Evolutionary conservation across 2,797 vertebrate genomes (phyloP), one percentile per base, ranked within the genome.

Genomic region (Melanotaenia boesemani): DNA sequence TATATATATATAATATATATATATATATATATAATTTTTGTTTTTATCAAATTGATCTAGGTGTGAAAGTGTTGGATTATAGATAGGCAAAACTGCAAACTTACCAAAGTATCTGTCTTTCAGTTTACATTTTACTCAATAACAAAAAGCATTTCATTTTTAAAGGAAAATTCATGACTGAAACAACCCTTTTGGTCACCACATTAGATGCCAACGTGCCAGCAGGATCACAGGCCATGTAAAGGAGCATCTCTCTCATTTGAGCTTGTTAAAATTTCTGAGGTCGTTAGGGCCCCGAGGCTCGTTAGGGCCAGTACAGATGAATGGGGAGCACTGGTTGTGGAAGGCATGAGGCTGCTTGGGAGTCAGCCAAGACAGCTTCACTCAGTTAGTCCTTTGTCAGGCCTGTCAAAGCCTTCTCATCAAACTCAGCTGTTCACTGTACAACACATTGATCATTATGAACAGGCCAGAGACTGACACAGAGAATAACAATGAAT

Each of bases 341-440:
- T 69, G 63, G 76, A 75, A 86, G 77, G 82, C 48, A 32, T 77
- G 79, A 82, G 75, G 82, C 73, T 80, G 77, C 86, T 84, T 84
- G 90, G 91, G 87, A 89, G 76, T 48, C 57, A 1, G 92, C 92
- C 91, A 92, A 86, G 65, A 61, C 83, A 59, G 83, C 76, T 82
- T 83, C 85, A 86, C 87, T 89, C 86, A 90, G 83, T 87, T 84
- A 84, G 37, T 55, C 85, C 88, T 90, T 94, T 94, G 92, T 94
- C 79, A 74, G 77, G 79, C 75, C 91, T 93, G 93, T 94, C 93
- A 94, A 77, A 93, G 79, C 87, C 84, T 91, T 94, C 89, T 91
- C 89, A 86, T 94, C 92, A 90, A 70, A 86, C 89, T 84, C 89
- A 86, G 91, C 91, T 93, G 91, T 88, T 93, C 88, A 91, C 91